phyloP scores from a whole-genome alignment of 2,797 vertebrate genomes.

The Holocentrus rufus region DNA sequence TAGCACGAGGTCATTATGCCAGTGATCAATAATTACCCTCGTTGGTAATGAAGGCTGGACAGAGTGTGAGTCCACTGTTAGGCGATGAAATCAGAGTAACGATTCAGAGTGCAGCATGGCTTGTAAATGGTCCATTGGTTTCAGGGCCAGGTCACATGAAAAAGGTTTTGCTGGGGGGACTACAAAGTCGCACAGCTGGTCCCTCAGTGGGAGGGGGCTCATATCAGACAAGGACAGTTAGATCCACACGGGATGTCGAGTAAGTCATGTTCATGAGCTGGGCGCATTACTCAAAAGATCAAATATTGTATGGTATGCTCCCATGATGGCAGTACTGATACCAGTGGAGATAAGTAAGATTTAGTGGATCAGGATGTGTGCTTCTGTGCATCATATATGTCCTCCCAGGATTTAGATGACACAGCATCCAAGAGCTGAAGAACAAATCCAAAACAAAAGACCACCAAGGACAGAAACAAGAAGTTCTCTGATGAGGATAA shows the following conservation, averaged over 20 bases:
- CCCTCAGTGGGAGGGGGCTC: slow-evolving; percentile 13
- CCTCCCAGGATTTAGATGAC: too few species aligned
- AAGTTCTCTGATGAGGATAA: too few species aligned
- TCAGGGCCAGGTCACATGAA: slow-evolving; percentile 31
- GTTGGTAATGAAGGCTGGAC: not conserved
- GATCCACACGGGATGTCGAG: slow-evolving; percentile 8
- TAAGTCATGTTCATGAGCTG: not conserved
- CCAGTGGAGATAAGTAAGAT: too few species aligned
- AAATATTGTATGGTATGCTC: too few species aligned
- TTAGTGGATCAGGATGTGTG: too few species aligned
- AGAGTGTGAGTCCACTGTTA: not conserved
- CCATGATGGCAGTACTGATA: too few species aligned
- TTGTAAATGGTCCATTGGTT: slow-evolving; percentile 44
- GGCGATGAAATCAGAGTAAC: slow-evolving; percentile 29
- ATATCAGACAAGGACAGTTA: slow-evolving; percentile 12
- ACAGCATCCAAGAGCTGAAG: too few species aligned
- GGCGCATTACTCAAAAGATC: not conserved
- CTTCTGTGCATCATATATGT: too few species aligned
- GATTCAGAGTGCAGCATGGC: slow-evolving; percentile 17
- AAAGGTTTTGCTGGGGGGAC: slow-evolving; percentile 27
- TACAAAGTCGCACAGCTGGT: slow-evolving; percentile 46
- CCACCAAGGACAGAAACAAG: too few species aligned
- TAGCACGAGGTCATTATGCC: not conserved
- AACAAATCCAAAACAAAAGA: too few species aligned
- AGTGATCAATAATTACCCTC: not conserved